Base-by-base conservation (phyloP, 2,113 vertebrate genomes). In the Epinephelus cyanopodus region DNA sequence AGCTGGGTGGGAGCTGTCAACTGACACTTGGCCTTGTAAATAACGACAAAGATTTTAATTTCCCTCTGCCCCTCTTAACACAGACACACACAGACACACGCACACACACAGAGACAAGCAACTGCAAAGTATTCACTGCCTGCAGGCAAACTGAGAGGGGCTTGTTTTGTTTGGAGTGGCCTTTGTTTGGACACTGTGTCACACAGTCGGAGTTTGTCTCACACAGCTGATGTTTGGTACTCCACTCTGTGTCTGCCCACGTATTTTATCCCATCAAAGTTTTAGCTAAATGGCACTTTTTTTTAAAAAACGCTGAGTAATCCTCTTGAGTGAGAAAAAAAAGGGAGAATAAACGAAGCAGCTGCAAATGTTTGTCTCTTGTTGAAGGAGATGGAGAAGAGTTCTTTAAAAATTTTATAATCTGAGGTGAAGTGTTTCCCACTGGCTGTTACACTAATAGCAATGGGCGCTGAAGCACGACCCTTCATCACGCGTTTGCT, bases 151-250 rank as follows among this genome's bases (percentile, higher is more conserved):
- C 64, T 33, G 56, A 64, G 47, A 29, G 68, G 48, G 63, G 25
- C 63, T 71, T 82, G 87, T 91, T 87, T 72, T 72, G 69, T 70
- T 79, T 74, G 27, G 76, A 83, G 74, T 74, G 75, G 83, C 65
- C 67, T 82, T 79, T 88, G 68, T 86, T 84, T 53, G 8, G 72
- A 71, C 56, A 65, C 37, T 39, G 39, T 77, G 25, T 61, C n/a
- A 54, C 53, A n/a, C 48, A 63, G 58, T 66, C 50, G 4, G 48
- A 64, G 61, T 87, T 70, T 74, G 69, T 82, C 69, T 77, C 68
- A 65, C 39, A 54, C 71, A 56, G 63, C 42, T 25, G 50, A 48
- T 78, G 68, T 82, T 84, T 62, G 61, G 39, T 69, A 47, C 61
- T 67, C 67, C 81, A 42, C 54, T 69, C 60, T n/a, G 25, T 72